Percentiles rank a stretch among this genome's conserved stretches.
phyloP scores from a whole-genome alignment of 2,797 vertebrate genomes.

The Etheostoma nigrum region DNA sequence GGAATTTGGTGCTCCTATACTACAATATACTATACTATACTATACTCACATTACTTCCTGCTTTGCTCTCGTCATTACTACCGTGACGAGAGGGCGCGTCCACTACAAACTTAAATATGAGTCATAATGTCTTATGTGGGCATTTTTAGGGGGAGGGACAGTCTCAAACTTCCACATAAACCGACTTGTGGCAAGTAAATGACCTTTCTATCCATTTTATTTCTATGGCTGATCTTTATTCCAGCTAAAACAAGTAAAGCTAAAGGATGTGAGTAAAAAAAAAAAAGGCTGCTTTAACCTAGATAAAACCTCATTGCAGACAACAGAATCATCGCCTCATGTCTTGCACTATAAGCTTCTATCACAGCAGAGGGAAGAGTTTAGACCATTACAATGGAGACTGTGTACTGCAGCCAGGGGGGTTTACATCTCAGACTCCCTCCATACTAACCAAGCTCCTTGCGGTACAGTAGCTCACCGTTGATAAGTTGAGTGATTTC shows the following conservation, averaged over 20 bases:
- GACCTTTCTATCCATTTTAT: no score
- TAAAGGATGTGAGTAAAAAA: not conserved
- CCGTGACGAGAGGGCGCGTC: no score
- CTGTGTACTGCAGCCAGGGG: slow-evolving; percentile 60
- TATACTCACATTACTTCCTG: no score
- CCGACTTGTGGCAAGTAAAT: no score
- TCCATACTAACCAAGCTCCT: slow-evolving; percentile 67
- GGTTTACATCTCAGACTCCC: slow-evolving; percentile 59
- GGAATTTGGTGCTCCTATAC: no score
- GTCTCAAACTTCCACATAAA: no score
- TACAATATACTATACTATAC: no score
- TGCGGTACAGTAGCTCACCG: slow-evolving; percentile 80
- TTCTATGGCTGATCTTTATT: slow-evolving; percentile 14
- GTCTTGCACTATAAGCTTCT: slow-evolving; percentile 40
- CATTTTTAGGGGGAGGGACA: no score
- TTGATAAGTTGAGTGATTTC: slow-evolving; percentile 84
- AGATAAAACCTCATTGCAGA: slow-evolving; percentile 23
- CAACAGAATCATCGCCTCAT: slow-evolving; percentile 27
- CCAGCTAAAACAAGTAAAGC: slow-evolving; percentile 18
- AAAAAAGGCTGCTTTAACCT: slow-evolving; percentile 18
- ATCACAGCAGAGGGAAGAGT: slow-evolving; percentile 53
- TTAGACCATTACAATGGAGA: slow-evolving; percentile 65
- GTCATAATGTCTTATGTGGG: no score
- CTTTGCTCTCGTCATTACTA: no score
- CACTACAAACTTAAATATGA: no score